These are phyloP conservation scores for Mus caroli DNA, from an alignment of 2,797 vertebrate species.

Conservation along the genomic window DNA sequence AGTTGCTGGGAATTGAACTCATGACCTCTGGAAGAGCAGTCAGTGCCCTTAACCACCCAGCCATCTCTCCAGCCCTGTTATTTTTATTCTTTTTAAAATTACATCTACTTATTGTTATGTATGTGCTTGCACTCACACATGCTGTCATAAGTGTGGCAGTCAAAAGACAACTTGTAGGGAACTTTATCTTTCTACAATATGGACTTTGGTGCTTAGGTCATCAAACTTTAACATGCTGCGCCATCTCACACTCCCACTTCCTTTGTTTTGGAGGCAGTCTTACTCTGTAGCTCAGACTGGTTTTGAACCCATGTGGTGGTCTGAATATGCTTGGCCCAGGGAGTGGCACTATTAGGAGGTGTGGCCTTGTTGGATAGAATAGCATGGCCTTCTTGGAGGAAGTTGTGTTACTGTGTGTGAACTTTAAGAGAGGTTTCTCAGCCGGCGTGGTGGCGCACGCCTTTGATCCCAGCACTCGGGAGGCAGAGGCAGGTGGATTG, in stretches of 20 bases:
- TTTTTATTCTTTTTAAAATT: background rate
- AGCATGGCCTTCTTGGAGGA: background rate
- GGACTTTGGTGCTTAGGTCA: background rate
- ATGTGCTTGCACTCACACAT: background rate
- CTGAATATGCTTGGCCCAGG: background rate
- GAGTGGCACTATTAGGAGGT: background rate
- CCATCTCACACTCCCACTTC: background rate
- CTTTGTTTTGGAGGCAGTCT: background rate
- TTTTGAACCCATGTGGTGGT: background rate
- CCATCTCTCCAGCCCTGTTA: background rate
- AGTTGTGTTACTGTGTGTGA: background rate
- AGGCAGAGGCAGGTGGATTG: no score
- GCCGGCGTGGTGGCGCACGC: no score
- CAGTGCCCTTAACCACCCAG: no score
- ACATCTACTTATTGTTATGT: background rate
- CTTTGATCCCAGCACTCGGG: no score
- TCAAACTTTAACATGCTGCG: background rate
- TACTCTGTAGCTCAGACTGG: background rate
- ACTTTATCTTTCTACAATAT: background rate
- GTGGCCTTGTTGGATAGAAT: background rate
- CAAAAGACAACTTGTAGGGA: background rate
- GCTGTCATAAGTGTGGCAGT: background rate
- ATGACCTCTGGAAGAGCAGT: no score
- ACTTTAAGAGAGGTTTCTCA: background rate
- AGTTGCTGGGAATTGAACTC: no score